A percentile compares a stretch with the other conserved stretches of the same genome.
Conservation (phyloP, 2,113 vertebrate genomes). For the Scolopax mira region DNA sequence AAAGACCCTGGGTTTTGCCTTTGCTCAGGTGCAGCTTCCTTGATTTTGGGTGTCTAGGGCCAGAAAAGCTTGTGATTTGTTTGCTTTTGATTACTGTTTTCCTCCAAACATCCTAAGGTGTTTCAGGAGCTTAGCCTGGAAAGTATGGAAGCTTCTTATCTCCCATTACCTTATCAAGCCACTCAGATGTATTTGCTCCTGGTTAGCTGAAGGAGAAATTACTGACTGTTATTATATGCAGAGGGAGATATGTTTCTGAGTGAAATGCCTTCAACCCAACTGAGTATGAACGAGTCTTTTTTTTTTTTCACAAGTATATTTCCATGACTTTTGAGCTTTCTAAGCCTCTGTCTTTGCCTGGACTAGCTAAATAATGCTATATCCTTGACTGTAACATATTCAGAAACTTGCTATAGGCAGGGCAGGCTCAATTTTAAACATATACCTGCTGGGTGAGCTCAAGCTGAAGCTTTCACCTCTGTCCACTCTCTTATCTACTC, state of each 20-base stretch:
- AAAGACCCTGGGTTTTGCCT: background rate
- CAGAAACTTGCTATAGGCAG: background rate
- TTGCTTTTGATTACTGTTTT: background rate
- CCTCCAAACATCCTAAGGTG: background rate
- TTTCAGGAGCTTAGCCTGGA: background rate
- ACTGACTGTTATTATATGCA: background rate
- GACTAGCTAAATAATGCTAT: background rate
- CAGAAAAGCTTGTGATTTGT: background rate
- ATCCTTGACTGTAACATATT: background rate
- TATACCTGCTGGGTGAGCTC: background rate
- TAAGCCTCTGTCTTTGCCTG: background rate
- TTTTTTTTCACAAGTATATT: background rate
- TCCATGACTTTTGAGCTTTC: background rate
- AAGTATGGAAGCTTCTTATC: background rate
- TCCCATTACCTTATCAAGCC: slow-evolving; percentile 2
- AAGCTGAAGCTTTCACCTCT: background rate
- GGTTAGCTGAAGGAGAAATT: background rate
- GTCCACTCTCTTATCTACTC: background rate
- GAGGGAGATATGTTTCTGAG: background rate
- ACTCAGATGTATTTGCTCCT: background rate
- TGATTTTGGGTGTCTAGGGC: background rate
- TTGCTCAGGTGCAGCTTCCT: background rate
- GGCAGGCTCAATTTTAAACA: background rate
- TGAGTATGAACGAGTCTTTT: background rate
- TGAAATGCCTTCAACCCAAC: background rate